Conservation (phyloP, 2,113 vertebrate species). For the Phoenicopterus ruber region DNA sequence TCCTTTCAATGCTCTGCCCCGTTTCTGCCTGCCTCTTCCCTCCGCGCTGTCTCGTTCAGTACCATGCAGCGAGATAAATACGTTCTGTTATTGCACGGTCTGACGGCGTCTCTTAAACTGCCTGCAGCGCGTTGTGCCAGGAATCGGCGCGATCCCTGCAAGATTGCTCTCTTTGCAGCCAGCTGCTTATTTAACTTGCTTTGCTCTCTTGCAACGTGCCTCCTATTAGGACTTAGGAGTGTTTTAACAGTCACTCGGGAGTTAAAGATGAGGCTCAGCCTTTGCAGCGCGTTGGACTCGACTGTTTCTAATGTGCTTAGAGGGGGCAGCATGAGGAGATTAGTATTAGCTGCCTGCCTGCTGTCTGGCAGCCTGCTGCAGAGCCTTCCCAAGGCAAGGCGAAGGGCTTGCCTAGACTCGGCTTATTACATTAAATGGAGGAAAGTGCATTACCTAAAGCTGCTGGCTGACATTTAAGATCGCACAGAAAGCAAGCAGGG, state of each 20-base stretch:
- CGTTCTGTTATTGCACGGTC: not conserved
- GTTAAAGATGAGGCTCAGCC: not conserved
- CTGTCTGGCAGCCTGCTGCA: not conserved
- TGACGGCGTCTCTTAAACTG: not conserved
- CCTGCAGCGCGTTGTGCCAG: not conserved
- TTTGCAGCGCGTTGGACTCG: not conserved
- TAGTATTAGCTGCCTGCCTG: not conserved
- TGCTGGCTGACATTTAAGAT: not conserved
- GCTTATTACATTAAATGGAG: not conserved
- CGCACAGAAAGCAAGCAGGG: not conserved
- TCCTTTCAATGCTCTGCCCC: not conserved
- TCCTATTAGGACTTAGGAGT: not conserved
- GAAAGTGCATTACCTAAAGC: not conserved
- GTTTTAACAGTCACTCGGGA: not conserved
- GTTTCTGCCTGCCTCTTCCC: not conserved
- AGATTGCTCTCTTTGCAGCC: not conserved
- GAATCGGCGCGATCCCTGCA: not conserved
- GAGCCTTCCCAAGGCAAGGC: not conserved
- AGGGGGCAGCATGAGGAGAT: not conserved
- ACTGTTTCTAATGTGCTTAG: not conserved
- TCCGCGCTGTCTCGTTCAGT: not conserved
- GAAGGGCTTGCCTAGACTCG: not conserved
- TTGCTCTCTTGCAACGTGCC: not conserved
- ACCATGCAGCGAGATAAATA: not conserved
- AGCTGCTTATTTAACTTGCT: not conserved